A percentile compares a stretch with the other conserved stretches of the same genome.
Evolutionary conservation across 2,888 invertebrate genomes (phyloP).

Genomic region (Syrista parreyssii): DNA sequence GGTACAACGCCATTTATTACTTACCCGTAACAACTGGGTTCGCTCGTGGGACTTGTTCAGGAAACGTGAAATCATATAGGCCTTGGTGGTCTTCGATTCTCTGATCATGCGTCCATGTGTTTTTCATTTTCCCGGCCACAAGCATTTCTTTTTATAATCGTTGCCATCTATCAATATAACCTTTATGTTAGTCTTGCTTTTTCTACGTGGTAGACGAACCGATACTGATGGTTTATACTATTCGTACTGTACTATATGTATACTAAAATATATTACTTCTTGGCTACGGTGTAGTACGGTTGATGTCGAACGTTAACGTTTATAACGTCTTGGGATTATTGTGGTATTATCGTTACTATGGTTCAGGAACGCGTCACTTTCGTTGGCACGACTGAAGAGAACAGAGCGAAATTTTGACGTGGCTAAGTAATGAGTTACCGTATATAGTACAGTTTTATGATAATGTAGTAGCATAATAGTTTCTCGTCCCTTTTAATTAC

Average conservation of each 20-base stretch:
- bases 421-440: not conserved
- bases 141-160: not conserved
- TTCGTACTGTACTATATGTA: not conserved
- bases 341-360: not conserved
- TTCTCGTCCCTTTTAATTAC: conserved; percentile 36
- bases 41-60: conserved; percentile 22
- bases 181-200: not conserved
- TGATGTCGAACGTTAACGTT: not conserved
- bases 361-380: not conserved
- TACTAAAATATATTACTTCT: not conserved
- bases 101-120: not conserved
- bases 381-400: conserved; percentile 5
- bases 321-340: not conserved
- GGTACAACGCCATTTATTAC: conserved; percentile 46
- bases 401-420: conserved; percentile 14
- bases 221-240: not conserved
- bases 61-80: conserved; percentile 31
- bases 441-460: not conserved
- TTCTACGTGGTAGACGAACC: not conserved
- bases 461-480: conserved; percentile 11
- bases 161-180: not conserved
- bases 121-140: not conserved
- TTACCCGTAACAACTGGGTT: conserved; percentile 19
- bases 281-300: not conserved
- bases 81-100: conserved; percentile 17